Base-by-base conservation (phyloP, 2,888 invertebrate species). In the Timema podura region DNA sequence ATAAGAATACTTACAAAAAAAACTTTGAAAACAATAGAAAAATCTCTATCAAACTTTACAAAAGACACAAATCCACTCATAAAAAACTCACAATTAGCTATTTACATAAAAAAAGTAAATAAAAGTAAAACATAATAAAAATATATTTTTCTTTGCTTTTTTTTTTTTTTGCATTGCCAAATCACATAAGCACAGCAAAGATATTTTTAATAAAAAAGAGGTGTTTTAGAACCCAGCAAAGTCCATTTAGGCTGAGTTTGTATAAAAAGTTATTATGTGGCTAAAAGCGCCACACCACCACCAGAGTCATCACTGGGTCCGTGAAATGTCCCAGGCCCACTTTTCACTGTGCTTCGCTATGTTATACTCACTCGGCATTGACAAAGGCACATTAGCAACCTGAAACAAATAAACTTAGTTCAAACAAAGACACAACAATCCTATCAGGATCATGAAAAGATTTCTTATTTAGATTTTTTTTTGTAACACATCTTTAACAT, bases 81-180 rank as follows among this genome's bases (percentile, higher is more conserved):
- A 67, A 67, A 69, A 64, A 67, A 67, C 67, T 16, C 67, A 64
- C 65, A 47, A 54, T 48, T 57, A 51, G 59, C 48, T 69, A 64
- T 64, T 64, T 70, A 70, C 70, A 70, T 68, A 70, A 67, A 70
- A 70, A 30, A 30, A 30, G 30, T 30, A 30, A 30, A 30, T 30
- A 68, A 70, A 70, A 70, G 64, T 70, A 67, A 64, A 70, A 70
- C 61, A 44, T 64, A 70, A 70, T 70, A 70, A 70, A 68, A 70
- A 70, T 70, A 67, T 68, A 54, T 51, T 68, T 57, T 65, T 30
- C 64, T 66, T 59, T 68, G 48, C 45, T 64, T 65, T 70, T 54
- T 64, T 51, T 68, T 57, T 65, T 30, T 61, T 66, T 59, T 30
- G 30, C 68, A 65, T 16, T 70, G 70, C 68, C 70, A 48, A 16